phyloP scores from a whole-genome alignment of 2,797 vertebrate species.

The Peromyscus aztecus region DNA sequence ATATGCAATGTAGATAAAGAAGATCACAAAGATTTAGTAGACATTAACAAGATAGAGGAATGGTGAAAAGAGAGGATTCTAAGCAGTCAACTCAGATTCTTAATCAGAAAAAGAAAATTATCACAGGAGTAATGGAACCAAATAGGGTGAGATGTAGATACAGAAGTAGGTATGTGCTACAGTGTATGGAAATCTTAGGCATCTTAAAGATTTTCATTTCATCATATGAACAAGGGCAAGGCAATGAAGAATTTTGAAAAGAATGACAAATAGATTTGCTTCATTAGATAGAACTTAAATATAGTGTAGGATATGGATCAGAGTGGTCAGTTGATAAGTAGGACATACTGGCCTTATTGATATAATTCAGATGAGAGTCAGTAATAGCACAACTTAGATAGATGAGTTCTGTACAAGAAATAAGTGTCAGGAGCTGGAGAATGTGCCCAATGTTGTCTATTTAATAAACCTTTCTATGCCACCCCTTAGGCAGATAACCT shows the following conservation, averaged over 20 bases:
- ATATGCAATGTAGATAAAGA: background rate
- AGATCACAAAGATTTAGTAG: background rate
- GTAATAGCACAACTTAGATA: background rate
- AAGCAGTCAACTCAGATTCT: background rate
- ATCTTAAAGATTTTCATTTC: background rate
- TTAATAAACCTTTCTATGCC: background rate
- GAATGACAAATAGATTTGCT: slow-evolving; percentile 4
- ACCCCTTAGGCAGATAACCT: background rate
- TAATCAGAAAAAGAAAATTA: background rate
- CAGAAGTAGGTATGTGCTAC: background rate
- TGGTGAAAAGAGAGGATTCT: background rate
- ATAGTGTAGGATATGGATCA: background rate
- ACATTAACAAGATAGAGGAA: background rate
- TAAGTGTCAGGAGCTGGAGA: background rate
- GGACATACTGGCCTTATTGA: background rate
- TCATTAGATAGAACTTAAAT: background rate
- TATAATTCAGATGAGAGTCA: background rate
- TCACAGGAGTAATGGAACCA: background rate
- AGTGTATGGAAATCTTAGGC: background rate
- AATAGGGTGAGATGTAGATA: background rate
- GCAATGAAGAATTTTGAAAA: background rate
- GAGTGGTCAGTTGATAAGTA: background rate
- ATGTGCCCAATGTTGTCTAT: background rate
- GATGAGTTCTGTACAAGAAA: background rate
- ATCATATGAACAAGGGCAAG: background rate